Evolutionary conservation across 2,113 vertebrate species (phyloP).

Genomic region (Tylochromis polylepis): DNA sequence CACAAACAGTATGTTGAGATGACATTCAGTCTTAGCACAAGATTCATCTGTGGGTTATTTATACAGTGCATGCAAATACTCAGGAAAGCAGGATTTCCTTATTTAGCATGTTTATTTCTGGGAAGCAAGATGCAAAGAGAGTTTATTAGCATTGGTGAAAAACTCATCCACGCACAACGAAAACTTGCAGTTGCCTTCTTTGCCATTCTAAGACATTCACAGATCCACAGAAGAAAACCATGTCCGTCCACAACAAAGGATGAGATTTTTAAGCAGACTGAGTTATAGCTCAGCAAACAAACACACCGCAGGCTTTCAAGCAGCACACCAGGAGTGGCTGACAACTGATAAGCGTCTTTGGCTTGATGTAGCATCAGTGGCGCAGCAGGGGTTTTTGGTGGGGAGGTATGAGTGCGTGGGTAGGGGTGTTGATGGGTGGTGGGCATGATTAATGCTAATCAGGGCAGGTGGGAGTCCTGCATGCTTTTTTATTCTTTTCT

Average conservation of each 20-base stretch:
- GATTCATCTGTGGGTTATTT: background rate
- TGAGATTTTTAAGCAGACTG: background rate
- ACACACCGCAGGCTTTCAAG: constrained; percentile 6
- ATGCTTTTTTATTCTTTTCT: constrained; percentile 12
- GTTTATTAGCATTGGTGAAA: background rate
- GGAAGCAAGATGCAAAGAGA: background rate
- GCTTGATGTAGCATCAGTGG: constrained; percentile 14
- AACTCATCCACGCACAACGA: background rate
- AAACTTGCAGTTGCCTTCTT: background rate
- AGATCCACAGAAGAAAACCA: background rate
- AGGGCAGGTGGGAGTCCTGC: constrained; percentile 42
- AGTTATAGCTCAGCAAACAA: constrained; percentile 37
- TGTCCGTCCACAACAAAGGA: background rate
- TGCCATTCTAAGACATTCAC: background rate
- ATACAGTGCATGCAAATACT: background rate
- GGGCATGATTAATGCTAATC: constrained; percentile 50
- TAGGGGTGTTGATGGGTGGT: background rate
- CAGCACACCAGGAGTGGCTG: constrained; percentile 9
- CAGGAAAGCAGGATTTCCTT: background rate
- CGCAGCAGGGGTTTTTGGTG: background rate
- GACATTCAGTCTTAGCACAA: background rate
- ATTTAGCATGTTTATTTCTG: background rate
- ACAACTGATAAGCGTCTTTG: constrained; percentile 44
- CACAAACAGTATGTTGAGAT: background rate
- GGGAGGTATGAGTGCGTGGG: background rate